A percentile compares a stretch with the other conserved stretches of the same genome.
phyloP scores from a whole-genome alignment of 2,797 vertebrate species.

The Acipenser ruthenus region DNA sequence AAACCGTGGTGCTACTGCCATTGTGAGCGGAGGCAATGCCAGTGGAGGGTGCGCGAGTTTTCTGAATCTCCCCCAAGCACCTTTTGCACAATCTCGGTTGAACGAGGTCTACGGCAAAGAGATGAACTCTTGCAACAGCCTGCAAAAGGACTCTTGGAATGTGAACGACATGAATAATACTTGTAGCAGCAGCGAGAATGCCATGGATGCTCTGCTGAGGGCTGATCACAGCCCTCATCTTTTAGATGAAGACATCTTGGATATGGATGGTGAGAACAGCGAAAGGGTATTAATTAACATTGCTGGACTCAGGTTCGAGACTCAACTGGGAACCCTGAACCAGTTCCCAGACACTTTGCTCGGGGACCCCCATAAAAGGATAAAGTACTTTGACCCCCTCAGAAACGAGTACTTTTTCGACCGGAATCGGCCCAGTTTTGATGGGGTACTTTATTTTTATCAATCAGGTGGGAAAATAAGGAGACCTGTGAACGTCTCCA shows the following conservation, averaged over 20 bases:
- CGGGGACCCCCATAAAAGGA: conserved; percentile 81
- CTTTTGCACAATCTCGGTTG: conserved; percentile 48
- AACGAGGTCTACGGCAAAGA: conserved; percentile 52
- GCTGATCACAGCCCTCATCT: conserved; percentile 65
- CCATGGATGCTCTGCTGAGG: conserved; percentile 54
- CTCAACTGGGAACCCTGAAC: conserved; percentile 82
- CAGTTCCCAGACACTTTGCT: conserved; percentile 88
- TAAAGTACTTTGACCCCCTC: conserved; percentile 90
- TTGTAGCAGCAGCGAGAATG: conserved; percentile 47
- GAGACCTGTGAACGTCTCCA: conserved; percentile 86
- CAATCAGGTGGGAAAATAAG: conserved; percentile 90
- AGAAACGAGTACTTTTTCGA: conserved; percentile 96
- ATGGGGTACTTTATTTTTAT: conserved; percentile 89
- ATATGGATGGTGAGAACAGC: conserved; percentile 59
- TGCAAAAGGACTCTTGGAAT: conserved; percentile 48
- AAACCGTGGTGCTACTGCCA: conserved; percentile 66
- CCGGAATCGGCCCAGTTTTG: conserved; percentile 89
- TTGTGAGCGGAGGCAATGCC: conserved; percentile 49
- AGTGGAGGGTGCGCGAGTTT: conserved; percentile 46
- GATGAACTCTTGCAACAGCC: conserved; percentile 48
- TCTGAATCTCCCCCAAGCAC: conserved; percentile 48
- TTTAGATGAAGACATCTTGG: conserved; percentile 62
- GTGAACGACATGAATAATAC: conserved; percentile 71
- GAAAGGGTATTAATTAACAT: conserved; percentile 90
- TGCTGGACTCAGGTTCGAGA: conserved; percentile 84